phyloP scores from a whole-genome alignment of 2,113 vertebrate species.

The Osmerus mordax region DNA sequence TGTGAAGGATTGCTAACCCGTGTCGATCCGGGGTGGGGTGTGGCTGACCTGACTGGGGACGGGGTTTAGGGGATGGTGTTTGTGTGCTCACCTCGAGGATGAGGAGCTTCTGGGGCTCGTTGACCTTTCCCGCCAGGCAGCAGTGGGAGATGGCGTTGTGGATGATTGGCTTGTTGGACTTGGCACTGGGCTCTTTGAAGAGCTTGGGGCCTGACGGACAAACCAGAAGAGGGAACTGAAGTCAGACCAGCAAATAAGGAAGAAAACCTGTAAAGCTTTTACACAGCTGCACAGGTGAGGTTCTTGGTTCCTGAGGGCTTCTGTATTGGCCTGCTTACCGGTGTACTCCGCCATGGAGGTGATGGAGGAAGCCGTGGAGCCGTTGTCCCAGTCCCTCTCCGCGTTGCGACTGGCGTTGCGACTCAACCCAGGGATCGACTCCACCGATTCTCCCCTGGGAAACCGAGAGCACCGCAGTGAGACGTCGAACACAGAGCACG shows the following conservation, averaged over 20 bases:
- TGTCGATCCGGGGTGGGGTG: too few species aligned
- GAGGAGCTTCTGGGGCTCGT: slow-evolving; percentile 87
- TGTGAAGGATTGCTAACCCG: too few species aligned
- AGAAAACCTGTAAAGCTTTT: background rate
- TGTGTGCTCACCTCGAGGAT: slow-evolving; percentile 79
- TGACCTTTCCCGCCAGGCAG: slow-evolving; percentile 94
- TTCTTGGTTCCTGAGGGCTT: background rate
- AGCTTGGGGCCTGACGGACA: slow-evolving; percentile 83
- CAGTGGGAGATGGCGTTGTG: slow-evolving; percentile 94
- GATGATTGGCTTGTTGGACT: slow-evolving; percentile 95
- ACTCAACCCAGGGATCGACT: slow-evolving; percentile 84
- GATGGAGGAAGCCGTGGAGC: slow-evolving; percentile 90
- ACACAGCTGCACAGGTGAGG: background rate
- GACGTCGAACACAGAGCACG: background rate
- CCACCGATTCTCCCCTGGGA: slow-evolving; percentile 90
- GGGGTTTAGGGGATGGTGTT: background rate
- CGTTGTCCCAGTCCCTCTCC: slow-evolving; percentile 93
- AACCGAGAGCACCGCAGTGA: slow-evolving; percentile 40
- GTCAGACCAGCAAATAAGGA: background rate
- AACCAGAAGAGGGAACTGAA: background rate
- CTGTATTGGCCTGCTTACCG: slow-evolving; percentile 64
- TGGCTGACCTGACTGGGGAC: too few species aligned
- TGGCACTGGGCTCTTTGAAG: slow-evolving; percentile 94
- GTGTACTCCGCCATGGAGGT: slow-evolving; percentile 92
- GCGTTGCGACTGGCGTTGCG: slow-evolving; percentile 87